Evolutionary conservation across 2,888 invertebrate species (phyloP).

Genomic region (Euclidia mi): DNA sequence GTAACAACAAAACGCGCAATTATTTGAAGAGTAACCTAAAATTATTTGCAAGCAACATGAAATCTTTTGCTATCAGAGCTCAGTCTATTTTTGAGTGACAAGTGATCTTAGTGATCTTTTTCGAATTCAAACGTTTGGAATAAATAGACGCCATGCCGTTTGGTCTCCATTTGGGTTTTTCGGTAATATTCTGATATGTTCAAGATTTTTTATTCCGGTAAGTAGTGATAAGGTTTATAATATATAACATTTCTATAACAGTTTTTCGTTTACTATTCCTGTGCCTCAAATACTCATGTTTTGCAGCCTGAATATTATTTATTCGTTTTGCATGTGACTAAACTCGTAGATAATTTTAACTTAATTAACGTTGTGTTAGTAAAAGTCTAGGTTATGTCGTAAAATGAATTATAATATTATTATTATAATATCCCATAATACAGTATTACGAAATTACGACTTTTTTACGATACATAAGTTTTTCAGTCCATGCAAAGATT

Average conservation of each 20-base stretch:
- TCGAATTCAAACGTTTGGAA: constrained; percentile 45
- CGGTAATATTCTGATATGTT: constrained; percentile 36
- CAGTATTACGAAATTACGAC: too few species aligned
- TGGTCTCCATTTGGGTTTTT: constrained; percentile 42
- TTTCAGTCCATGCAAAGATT: constrained; percentile 25
- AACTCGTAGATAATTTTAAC: too few species aligned
- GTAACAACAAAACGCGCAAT: constrained; percentile 14
- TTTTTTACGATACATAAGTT: constrained; percentile 8
- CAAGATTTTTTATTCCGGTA: constrained; percentile 19
- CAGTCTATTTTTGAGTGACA: constrained; percentile 35
- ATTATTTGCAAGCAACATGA: constrained; percentile 30
- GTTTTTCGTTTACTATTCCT: neutral
- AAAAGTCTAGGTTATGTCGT: too few species aligned
- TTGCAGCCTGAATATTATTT: too few species aligned
- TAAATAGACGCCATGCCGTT: constrained; percentile 43
- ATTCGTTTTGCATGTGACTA: too few species aligned
- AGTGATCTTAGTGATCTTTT: constrained; percentile 27
- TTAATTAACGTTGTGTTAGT: too few species aligned
- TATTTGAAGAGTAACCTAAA: constrained; percentile 14
- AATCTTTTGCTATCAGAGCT: constrained; percentile 26
- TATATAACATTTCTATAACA: constrained; percentile 4
- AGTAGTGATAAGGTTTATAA: constrained; percentile 17
- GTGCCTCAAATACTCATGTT: too few species aligned
- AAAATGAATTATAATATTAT: too few species aligned
- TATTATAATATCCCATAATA: too few species aligned